These are phyloP conservation scores for Lagria hirta DNA, from an alignment of 2,888 invertebrate species.

Conservation along the genomic window DNA sequence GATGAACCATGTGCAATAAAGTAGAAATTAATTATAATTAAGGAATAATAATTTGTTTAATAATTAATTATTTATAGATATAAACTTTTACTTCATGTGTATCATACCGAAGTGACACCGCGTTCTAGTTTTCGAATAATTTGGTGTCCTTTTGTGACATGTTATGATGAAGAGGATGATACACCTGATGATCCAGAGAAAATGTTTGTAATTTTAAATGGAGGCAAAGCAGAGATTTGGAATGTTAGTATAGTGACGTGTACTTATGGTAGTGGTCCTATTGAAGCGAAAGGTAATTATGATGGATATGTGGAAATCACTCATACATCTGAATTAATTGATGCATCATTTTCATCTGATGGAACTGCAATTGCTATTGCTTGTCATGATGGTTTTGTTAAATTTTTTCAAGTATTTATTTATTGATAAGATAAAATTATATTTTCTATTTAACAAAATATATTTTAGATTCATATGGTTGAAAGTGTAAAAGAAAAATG, in stretches of 20 bases:
- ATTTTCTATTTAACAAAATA: slow-evolving; percentile 52
- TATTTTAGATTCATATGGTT: slow-evolving; percentile 81
- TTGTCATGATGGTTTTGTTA: slow-evolving; percentile 83
- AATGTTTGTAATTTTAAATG: slow-evolving; percentile 79
- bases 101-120: slow-evolving; percentile 51
- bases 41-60: slow-evolving; percentile 5
- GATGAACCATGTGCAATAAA: slow-evolving; percentile 60
- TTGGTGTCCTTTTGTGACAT: slow-evolving; percentile 92
- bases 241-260: slow-evolving; percentile 56
- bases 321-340: slow-evolving; percentile 69
- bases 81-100: slow-evolving; percentile 63
- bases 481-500: slow-evolving; percentile 73
- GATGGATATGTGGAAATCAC: slow-evolving; percentile 61
- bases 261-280: slow-evolving; percentile 52
- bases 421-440: slow-evolving; percentile 3
- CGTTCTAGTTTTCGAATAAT: slow-evolving; percentile 61
- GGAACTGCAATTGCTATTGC: slow-evolving; percentile 93
- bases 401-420: slow-evolving; percentile 80
- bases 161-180: slow-evolving; percentile 61
- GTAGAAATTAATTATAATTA: slow-evolving; percentile 48
- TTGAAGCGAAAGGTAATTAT: slow-evolving; percentile 50
- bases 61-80: slow-evolving; percentile 51
- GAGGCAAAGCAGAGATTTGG: slow-evolving; percentile 64
- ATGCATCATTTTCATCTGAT: slow-evolving; percentile 91
- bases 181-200: slow-evolving; percentile 73